Conservation (phyloP, 92 coral and sea anemone species). For the Phenganax stokvisi region DNA sequence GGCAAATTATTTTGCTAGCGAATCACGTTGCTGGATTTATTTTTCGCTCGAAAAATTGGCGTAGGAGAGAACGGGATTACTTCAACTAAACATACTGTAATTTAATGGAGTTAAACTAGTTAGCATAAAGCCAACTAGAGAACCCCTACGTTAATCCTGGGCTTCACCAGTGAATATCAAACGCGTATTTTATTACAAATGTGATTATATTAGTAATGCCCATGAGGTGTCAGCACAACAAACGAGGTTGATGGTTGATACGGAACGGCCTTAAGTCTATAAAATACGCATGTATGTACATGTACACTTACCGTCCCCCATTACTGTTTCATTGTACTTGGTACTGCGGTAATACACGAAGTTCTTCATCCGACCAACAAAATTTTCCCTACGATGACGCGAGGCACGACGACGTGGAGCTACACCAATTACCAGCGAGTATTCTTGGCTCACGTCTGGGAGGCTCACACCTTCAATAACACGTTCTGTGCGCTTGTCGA, state of each 20-base stretch:
- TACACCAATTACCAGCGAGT: not conserved
- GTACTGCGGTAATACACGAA: slow-evolving; percentile 25
- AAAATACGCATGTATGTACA: not conserved
- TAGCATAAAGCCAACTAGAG: too few relatives aligned
- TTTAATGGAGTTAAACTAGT: too few relatives aligned
- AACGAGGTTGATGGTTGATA: not conserved
- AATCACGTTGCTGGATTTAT: too few relatives aligned
- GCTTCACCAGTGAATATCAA: too few relatives aligned
- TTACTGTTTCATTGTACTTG: slow-evolving; percentile 21
- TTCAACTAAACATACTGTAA: too few relatives aligned
- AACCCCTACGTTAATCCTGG: too few relatives aligned
- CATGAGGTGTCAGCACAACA: too few relatives aligned
- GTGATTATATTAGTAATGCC: too few relatives aligned
- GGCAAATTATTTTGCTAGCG: too few relatives aligned
- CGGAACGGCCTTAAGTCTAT: not conserved
- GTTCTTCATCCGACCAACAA: slow-evolving; percentile 21
- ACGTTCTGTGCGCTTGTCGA: slow-evolving; percentile 22
- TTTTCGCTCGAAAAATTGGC: too few relatives aligned
- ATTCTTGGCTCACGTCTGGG: slow-evolving; percentile 1
- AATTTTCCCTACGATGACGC: not conserved
- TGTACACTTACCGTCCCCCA: slow-evolving; percentile 14
- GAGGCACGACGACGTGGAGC: not conserved
- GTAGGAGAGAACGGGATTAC: too few relatives aligned
- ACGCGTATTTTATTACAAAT: too few relatives aligned
- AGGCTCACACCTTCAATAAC: not conserved